phyloP scores from a whole-genome alignment of 2,797 vertebrate genomes.

The Huso huso region DNA sequence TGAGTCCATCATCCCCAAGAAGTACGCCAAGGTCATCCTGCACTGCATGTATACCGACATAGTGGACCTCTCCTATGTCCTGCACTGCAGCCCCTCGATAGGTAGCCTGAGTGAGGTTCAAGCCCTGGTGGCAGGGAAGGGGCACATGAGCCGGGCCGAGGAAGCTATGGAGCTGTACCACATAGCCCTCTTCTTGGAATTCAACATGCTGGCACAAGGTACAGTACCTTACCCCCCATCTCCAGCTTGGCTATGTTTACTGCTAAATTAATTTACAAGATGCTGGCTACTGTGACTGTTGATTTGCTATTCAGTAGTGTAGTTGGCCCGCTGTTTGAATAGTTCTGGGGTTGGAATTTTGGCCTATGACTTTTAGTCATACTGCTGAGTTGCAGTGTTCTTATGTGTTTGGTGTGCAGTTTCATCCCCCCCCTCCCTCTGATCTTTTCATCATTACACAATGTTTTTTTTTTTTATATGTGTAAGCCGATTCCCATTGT shows the following conservation, averaged over 20 bases:
- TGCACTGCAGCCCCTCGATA: slow-evolving; percentile 86
- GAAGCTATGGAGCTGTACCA: slow-evolving; percentile 99
- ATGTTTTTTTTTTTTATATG: too few species aligned
- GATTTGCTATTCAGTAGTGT: neutral
- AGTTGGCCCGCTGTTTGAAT: neutral
- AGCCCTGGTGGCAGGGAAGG: slow-evolving; percentile 85
- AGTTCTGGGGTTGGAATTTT: neutral
- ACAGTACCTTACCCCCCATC: slow-evolving; percentile 25
- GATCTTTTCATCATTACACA: too few species aligned
- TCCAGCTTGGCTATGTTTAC: neutral
- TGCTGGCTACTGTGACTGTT: neutral
- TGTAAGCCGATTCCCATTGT: too few species aligned
- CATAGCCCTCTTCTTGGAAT: slow-evolving; percentile 95
- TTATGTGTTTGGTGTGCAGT: too few species aligned
- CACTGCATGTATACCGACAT: slow-evolving; percentile 97
- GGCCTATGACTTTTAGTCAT: too few species aligned
- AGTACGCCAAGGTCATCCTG: slow-evolving; percentile 93
- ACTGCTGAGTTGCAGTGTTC: too few species aligned
- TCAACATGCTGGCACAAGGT: slow-evolving; percentile 98
- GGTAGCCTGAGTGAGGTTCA: slow-evolving; percentile 95
- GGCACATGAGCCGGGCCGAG: slow-evolving; percentile 86
- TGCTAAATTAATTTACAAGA: slow-evolving; percentile 1
- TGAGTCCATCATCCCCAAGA: slow-evolving; percentile 96
- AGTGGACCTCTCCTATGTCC: slow-evolving; percentile 85
- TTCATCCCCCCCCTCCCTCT: too few species aligned